phyloP scores from a whole-genome alignment of 2,797 vertebrate species.

The Acanthurus lineatus region DNA sequence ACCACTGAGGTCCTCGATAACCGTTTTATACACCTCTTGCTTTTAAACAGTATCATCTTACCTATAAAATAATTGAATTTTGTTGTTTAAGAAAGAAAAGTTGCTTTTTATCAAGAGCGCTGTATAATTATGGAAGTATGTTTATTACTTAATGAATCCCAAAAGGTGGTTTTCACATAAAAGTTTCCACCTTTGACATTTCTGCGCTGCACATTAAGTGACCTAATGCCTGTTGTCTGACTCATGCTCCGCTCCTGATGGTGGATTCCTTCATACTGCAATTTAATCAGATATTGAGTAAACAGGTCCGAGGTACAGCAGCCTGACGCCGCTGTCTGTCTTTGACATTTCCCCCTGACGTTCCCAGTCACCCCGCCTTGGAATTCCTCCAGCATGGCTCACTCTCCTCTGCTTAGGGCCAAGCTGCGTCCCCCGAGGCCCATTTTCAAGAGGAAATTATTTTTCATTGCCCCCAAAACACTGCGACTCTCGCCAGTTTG shows the following conservation, averaged over 20 bases:
- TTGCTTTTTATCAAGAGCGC: background rate
- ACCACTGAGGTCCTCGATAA: background rate
- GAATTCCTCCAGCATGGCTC: conserved; percentile 84
- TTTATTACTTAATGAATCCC: conserved; percentile 44
- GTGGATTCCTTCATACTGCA: conserved; percentile 64
- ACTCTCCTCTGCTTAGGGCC: conserved; percentile 73
- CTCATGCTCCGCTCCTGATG: conserved; percentile 52
- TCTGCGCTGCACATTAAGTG: conserved; percentile 60
- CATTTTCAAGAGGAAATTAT: conserved; percentile 86
- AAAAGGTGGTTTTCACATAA: conserved; percentile 41
- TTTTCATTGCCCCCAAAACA: conserved; percentile 86
- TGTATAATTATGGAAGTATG: conserved; percentile 36
- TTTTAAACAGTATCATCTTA: conserved; percentile 6
- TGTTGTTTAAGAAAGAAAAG: conserved; percentile 13
- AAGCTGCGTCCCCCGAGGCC: conserved; percentile 72
- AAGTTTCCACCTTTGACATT: conserved; percentile 29
- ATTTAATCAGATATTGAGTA: conserved; percentile 75
- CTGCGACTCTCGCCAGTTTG: conserved; percentile 73
- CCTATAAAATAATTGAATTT: background rate
- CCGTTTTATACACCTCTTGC: background rate
- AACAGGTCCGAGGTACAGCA: conserved; percentile 72
- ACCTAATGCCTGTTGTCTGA: conserved; percentile 56
- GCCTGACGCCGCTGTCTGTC: conserved; percentile 79
- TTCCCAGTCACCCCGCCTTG: conserved; percentile 73
- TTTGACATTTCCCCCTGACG: conserved; percentile 83